Evolutionary conservation across 2,888 invertebrate species (phyloP), one percentile per base, ranked within the genome.

Genomic region (Volucella inflata): DNA sequence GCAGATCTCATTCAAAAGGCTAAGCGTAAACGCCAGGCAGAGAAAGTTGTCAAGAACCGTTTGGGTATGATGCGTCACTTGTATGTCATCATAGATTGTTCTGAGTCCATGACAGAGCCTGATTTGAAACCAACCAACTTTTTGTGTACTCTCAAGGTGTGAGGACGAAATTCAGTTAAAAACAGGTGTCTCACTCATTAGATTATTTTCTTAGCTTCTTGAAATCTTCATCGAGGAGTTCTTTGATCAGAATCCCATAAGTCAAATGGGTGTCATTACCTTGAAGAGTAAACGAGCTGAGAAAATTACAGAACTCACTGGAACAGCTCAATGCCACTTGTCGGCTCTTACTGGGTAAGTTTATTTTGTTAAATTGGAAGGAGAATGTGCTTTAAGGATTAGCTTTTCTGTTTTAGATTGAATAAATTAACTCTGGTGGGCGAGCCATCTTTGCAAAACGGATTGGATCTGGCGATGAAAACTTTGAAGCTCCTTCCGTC

Each of bases 41-140:
- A 95, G 53, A 95, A 95, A 87, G 94, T 94, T 82, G 94, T 76
- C 10, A 79, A 97, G 87, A 95, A 97, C 53, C 95, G 98, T 76
- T 94, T 99, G 42, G 99, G 99, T 46, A 99, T 99, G 98, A 99
- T 99, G 99, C 94, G 99, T 60, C 99, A 99, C 92, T 92, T 99
- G 72, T 97, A 96, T 90, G 92, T 99, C 2, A 95, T 99, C 21
- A 92, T 99, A 2, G 99, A 99, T 92, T 96, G 97, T 91, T 99
- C 99, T 0, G 96, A 97, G 89, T 95, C 98, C 1, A 99, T 99
- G 99, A 94, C 95, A 48, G 96, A 96, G 88, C 98, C 98, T 90
- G 99, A 99, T 93, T 93, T 99, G 60, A 99, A 98, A 92, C 99
- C 99, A 0, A 97, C 97, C 3, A 93, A 99, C 87, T 95, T 98